Evolutionary conservation across 2,888 invertebrate genomes (phyloP).

Genomic region (Melinaea marsaeus): DNA sequence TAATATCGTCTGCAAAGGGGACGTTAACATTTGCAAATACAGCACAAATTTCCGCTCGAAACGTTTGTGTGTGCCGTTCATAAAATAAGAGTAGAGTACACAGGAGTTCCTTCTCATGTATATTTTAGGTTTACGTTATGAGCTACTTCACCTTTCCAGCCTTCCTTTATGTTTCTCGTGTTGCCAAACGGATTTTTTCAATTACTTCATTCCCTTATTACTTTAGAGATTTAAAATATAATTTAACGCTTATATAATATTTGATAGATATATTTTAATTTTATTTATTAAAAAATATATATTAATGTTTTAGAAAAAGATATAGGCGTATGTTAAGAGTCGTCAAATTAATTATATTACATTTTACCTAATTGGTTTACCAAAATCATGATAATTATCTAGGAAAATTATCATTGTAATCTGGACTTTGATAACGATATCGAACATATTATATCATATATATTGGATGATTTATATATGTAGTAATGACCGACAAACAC

Average conservation of each 20-base stretch:
- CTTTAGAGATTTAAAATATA: not conserved
- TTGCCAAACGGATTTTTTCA: constrained; percentile 12
- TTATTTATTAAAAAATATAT: too few species aligned
- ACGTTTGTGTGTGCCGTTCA: constrained; percentile 38
- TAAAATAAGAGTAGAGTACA: constrained; percentile 41
- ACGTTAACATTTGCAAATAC: constrained; percentile 11
- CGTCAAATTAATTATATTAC: too few species aligned
- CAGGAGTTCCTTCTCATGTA: constrained; percentile 39
- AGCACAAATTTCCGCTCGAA: constrained; percentile 43
- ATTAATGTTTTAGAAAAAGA: too few species aligned
- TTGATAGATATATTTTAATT: too few species aligned
- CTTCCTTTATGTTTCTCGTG: constrained; percentile 22
- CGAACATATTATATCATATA: too few species aligned
- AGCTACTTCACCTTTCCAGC: constrained; percentile 51
- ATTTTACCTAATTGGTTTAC: too few species aligned
- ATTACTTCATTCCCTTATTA: constrained; percentile 11
- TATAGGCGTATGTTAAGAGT: not conserved
- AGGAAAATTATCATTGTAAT: too few species aligned
- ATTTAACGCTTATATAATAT: too few species aligned
- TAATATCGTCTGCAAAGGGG: not conserved
- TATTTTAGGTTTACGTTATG: constrained; percentile 54
- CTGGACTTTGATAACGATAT: too few species aligned
- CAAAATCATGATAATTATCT: too few species aligned
- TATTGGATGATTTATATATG: too few species aligned
- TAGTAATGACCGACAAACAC: too few species aligned